Percentiles rank a stretch among this genome's conserved stretches.
phyloP scores from a whole-genome alignment of 2,113 vertebrate species.

The Struthidea cinerea region DNA sequence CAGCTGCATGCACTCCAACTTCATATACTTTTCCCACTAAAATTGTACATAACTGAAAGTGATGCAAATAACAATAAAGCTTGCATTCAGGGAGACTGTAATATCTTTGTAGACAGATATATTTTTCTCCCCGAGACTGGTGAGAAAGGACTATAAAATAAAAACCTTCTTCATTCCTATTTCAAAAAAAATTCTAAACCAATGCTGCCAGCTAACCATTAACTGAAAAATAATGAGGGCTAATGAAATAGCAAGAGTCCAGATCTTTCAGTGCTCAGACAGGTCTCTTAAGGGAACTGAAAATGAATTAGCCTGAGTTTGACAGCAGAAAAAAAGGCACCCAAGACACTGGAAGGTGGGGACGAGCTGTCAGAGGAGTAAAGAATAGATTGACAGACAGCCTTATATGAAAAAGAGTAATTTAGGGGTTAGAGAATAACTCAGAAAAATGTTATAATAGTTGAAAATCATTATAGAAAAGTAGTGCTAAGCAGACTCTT shows the following conservation, averaged over 20 bases:
- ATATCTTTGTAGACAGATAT: slow-evolving; percentile 11
- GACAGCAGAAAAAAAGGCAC: slow-evolving; percentile 50
- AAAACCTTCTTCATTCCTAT: slow-evolving; percentile 12
- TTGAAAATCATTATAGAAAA: slow-evolving; percentile 17
- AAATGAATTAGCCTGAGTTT: slow-evolving; percentile 61
- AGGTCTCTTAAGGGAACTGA: slow-evolving; percentile 56
- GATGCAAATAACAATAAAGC: slow-evolving; percentile 48
- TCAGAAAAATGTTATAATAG: slow-evolving; percentile 24
- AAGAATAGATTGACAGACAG: slow-evolving; percentile 59
- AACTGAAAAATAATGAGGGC: slow-evolving; percentile 54
- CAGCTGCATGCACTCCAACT: slow-evolving; percentile 11
- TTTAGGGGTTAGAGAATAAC: slow-evolving; percentile 48
- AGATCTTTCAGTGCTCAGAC: slow-evolving; percentile 54
- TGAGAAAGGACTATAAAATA: slow-evolving; percentile 42
- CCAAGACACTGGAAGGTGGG: slow-evolving; percentile 57
- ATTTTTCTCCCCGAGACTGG: slow-evolving; percentile 5
- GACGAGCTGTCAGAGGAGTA: slow-evolving; percentile 48
- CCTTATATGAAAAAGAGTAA: slow-evolving; percentile 38
- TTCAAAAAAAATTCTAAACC: not conserved
- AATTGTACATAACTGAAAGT: slow-evolving; percentile 22
- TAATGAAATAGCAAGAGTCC: slow-evolving; percentile 64
- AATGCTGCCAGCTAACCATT: slow-evolving; percentile 60
- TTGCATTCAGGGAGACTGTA: not conserved
- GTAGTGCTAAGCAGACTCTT: not conserved
- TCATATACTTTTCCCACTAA: not conserved